Evolutionary conservation across 2,888 invertebrate genomes (phyloP).

Genomic region (Galerucella calmariensis): DNA sequence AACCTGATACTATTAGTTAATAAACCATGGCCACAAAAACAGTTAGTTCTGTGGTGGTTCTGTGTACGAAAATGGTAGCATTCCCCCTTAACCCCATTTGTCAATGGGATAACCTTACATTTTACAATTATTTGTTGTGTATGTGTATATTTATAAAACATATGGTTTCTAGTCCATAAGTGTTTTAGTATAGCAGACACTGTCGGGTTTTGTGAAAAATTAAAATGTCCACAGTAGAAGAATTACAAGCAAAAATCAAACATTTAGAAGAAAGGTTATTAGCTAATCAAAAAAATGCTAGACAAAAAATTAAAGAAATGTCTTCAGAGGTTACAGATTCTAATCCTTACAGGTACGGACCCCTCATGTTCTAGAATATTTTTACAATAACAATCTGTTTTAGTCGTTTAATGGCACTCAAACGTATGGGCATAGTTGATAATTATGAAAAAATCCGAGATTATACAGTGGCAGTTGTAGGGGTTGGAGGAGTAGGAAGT

Average conservation of each 20-base stretch:
- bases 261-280: constrained; percentile 74
- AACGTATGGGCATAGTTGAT: constrained; percentile 98
- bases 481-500: constrained; percentile 99
- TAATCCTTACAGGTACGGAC: constrained; percentile 93
- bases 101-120: too few species aligned
- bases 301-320: constrained; percentile 85
- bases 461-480: constrained; percentile 92
- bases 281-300: constrained; percentile 44
- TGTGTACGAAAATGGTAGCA: background rate
- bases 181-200: background rate
- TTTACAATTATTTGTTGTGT: background rate
- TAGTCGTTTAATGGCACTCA: constrained; percentile 97
- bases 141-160: constrained; percentile 6
- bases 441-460: constrained; percentile 95
- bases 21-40: too few species aligned
- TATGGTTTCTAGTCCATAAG: constrained; percentile 3
- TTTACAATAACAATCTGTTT: constrained; percentile 44
- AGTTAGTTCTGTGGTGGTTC: background rate
- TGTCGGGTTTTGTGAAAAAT: background rate
- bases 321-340: constrained; percentile 97
- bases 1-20: too few species aligned
- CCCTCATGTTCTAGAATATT: background rate
- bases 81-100: background rate
- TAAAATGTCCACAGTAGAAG: constrained; percentile 72
- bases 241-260: constrained; percentile 71